A percentile compares a stretch with the other conserved stretches of the same genome.
These are phyloP conservation scores for Gephyroberyx darwinii DNA, from an alignment of 2,797 vertebrate species.

Conservation along the genomic window DNA sequence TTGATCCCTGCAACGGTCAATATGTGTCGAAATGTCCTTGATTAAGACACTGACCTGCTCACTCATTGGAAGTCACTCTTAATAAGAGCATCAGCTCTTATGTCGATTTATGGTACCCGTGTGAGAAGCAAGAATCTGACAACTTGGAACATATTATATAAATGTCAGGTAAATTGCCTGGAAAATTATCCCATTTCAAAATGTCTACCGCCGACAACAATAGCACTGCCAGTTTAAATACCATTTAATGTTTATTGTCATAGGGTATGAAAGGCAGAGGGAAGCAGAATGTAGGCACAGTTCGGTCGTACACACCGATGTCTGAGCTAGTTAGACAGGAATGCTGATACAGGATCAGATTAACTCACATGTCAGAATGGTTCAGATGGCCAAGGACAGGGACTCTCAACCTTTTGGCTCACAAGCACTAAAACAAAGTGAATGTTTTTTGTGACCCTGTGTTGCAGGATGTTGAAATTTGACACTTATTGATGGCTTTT, in stretches of 20 bases:
- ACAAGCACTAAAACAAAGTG: constrained; percentile 2
- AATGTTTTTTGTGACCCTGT: not conserved
- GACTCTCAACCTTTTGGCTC: not conserved
- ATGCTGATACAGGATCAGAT: constrained; percentile 34
- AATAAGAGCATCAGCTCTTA: too few relatives aligned
- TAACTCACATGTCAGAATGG: constrained; percentile 33
- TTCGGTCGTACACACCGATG: not conserved
- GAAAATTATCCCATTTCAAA: not conserved
- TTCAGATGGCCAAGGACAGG: constrained; percentile 7
- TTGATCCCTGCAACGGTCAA: too few relatives aligned
- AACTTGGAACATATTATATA: not conserved
- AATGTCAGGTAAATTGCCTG: not conserved
- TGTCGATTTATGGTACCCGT: not conserved
- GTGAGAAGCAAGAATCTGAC: not conserved
- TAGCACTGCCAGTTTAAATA: not conserved
- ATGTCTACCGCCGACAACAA: not conserved
- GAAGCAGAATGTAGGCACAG: not conserved
- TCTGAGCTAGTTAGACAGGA: constrained; percentile 16
- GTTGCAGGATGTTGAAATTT: not conserved
- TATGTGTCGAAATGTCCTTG: too few relatives aligned
- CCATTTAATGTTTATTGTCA: not conserved
- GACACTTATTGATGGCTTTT: too few relatives aligned
- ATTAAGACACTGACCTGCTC: too few relatives aligned
- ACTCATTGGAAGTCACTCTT: too few relatives aligned
- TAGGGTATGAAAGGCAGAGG: constrained; percentile 1